Evolutionary conservation across 2,797 vertebrate genomes (phyloP).

Genomic region (Thamnophis elegans): DNA sequence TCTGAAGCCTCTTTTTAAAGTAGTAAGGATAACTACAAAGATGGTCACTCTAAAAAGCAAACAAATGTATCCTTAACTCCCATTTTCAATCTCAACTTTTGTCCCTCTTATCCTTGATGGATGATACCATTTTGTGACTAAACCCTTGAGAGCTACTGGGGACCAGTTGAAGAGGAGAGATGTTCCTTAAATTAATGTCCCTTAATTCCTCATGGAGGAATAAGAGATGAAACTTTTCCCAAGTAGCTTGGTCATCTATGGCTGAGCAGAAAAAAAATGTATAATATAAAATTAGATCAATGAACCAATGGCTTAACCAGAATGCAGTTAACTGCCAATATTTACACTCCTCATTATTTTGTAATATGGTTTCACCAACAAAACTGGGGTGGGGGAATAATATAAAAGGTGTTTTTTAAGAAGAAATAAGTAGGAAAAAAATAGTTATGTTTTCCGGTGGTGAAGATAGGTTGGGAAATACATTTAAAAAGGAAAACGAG

Average conservation of each 20-base stretch:
- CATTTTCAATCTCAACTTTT: neutral
- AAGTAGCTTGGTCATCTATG: neutral
- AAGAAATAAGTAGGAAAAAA: neutral
- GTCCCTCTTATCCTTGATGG: neutral
- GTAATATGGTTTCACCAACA: neutral
- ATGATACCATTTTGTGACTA: neutral
- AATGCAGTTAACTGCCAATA: neutral
- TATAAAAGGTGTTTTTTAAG: neutral
- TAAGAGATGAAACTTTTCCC: neutral
- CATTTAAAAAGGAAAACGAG: neutral
- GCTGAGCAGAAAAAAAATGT: neutral
- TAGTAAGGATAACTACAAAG: neutral
- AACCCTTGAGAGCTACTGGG: neutral
- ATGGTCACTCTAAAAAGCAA: neutral
- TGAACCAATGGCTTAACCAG: neutral
- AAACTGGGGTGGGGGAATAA: neutral
- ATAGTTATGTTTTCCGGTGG: neutral
- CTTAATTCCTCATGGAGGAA: neutral
- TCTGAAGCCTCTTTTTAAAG: neutral
- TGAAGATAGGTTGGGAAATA: neutral
- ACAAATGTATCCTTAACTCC: neutral
- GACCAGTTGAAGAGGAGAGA: neutral
- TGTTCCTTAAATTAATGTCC: neutral
- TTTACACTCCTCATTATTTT: neutral
- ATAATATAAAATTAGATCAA: neutral